These are phyloP conservation scores for Xiphydria camelus DNA, from an alignment of 2,888 invertebrate genomes.

Conservation along the genomic window DNA sequence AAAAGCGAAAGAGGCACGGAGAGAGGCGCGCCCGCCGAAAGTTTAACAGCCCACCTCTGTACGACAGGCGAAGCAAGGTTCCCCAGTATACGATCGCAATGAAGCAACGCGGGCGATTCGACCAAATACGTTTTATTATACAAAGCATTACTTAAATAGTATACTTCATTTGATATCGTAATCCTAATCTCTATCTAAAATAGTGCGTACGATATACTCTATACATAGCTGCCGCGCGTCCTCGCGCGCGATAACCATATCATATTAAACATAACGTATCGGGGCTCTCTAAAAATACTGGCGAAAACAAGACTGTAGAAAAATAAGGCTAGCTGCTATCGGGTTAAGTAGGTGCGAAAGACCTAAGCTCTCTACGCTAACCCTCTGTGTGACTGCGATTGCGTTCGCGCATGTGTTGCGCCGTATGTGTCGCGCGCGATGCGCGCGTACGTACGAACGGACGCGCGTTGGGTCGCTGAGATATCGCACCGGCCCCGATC, in stretches of 20 bases:
- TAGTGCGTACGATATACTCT: slow-evolving; percentile 38
- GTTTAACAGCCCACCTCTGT: too few species aligned
- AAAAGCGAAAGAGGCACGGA: too few species aligned
- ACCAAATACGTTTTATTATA: slow-evolving; percentile 55
- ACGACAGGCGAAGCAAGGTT: too few species aligned
- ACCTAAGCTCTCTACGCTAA: neutral
- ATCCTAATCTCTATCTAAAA: slow-evolving; percentile 37
- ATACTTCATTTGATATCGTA: slow-evolving; percentile 30
- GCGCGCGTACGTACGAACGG: neutral
- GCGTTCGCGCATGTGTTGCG: neutral
- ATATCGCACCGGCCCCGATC: too few species aligned
- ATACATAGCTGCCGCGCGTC: neutral
- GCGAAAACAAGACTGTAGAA: slow-evolving; percentile 52
- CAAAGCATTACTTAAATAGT: slow-evolving; percentile 58
- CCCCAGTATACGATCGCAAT: too few species aligned
- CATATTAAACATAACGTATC: slow-evolving; percentile 25
- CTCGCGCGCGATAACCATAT: neutral
- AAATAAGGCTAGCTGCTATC: slow-evolving; percentile 52
- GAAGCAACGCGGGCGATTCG: slow-evolving; percentile 13
- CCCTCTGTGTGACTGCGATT: neutral
- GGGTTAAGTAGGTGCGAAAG: slow-evolving; percentile 10
- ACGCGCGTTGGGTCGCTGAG: too few species aligned
- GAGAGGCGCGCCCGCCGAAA: too few species aligned
- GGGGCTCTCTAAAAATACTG: slow-evolving; percentile 41
- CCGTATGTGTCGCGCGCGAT: neutral